Percentiles rank a stretch among this genome's conserved stretches.
Conservation (phyloP, 2,888 invertebrate genomes). For the Cyclophora albipunctata region DNA sequence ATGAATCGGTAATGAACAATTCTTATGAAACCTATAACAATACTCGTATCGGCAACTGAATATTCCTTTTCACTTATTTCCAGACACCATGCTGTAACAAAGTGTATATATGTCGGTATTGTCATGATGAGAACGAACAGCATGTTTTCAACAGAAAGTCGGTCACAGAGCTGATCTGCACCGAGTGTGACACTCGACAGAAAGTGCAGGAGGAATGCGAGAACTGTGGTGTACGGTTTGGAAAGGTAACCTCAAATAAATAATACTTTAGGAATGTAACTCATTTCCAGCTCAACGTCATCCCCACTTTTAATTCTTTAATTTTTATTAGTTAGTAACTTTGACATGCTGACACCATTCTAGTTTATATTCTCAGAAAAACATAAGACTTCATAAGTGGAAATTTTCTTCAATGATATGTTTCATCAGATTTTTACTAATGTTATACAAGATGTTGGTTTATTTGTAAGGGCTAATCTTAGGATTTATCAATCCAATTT, state of each 20-base stretch:
- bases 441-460: too few relatives aligned
- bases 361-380: neutral
- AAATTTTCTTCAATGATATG: neutral
- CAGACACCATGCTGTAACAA: slow-evolving; percentile 94
- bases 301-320: too few relatives aligned
- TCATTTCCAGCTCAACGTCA: too few relatives aligned
- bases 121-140: slow-evolving; percentile 90
- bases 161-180: slow-evolving; percentile 88
- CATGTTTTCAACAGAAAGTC: slow-evolving; percentile 90
- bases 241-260: slow-evolving; percentile 75
- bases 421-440: neutral
- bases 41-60: too few relatives aligned
- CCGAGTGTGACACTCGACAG: slow-evolving; percentile 86
- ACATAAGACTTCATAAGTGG: neutral
- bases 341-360: neutral
- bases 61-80: neutral
- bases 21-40: too few relatives aligned
- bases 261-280: neutral
- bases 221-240: slow-evolving; percentile 85
- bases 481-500: too few relatives aligned
- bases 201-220: slow-evolving; percentile 86
- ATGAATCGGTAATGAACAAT: too few relatives aligned
- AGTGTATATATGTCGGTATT: slow-evolving; percentile 91
- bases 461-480: too few relatives aligned
- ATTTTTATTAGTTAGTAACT: too few relatives aligned